These are phyloP conservation scores for Dynastes hyllus DNA, from an alignment of 2,888 invertebrate species.

Conservation along the genomic window DNA sequence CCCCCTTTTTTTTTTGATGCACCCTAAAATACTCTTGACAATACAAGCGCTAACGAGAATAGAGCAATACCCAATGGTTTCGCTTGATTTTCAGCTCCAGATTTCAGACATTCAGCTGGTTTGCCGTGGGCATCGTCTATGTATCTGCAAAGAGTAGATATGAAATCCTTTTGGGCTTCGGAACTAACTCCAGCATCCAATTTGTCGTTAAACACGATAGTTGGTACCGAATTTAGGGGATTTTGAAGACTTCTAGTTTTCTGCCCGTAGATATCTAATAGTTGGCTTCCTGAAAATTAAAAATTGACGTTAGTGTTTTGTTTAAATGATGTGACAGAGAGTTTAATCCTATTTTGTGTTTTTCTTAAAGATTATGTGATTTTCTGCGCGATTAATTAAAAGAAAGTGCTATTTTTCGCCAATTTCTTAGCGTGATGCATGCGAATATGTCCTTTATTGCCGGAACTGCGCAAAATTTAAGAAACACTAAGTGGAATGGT, in stretches of 20 bases:
- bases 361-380: too few relatives aligned
- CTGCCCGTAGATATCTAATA: slow-evolving; percentile 73
- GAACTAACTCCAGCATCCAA: slow-evolving; percentile 75
- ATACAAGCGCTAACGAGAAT: slow-evolving; percentile 2
- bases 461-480: too few relatives aligned
- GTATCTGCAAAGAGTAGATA: slow-evolving; percentile 74
- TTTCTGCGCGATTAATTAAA: too few relatives aligned
- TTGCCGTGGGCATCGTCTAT: slow-evolving; percentile 61
- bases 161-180: slow-evolving; percentile 75
- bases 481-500: too few relatives aligned
- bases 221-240: slow-evolving; percentile 77
- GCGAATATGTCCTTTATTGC: too few relatives aligned
- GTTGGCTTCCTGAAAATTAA: slow-evolving; percentile 68
- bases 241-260: slow-evolving; percentile 41
- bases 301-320: background rate
- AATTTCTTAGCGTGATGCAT: too few relatives aligned
- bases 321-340: background rate
- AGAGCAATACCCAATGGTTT: slow-evolving; percentile 38
- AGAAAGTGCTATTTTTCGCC: too few relatives aligned
- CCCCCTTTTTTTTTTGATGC: background rate
- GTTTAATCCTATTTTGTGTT: too few relatives aligned
- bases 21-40: slow-evolving; percentile 18
- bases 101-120: slow-evolving; percentile 63
- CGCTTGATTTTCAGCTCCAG: slow-evolving; percentile 50
- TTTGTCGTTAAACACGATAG: slow-evolving; percentile 79